A percentile compares a stretch with the other conserved stretches of the same genome.
Conservation (phyloP, 2,797 vertebrate genomes). For the Hemibagrus guttatus region DNA sequence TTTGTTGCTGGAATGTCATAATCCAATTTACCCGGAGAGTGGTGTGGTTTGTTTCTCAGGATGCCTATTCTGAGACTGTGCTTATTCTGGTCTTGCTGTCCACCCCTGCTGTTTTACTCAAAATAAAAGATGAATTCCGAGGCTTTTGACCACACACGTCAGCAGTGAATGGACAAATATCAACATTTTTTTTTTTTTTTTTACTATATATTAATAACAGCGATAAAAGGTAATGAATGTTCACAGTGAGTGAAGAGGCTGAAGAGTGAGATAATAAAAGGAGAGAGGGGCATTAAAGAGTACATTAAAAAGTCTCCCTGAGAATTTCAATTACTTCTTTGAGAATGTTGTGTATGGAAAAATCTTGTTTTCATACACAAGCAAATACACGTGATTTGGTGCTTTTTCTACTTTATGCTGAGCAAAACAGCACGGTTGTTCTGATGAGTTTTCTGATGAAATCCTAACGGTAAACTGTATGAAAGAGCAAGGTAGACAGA, state of each 20-base stretch:
- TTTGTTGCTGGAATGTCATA: slow-evolving; percentile 39
- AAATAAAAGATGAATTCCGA: slow-evolving; percentile 52
- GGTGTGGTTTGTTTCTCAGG: slow-evolving; percentile 51
- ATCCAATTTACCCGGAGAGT: slow-evolving; percentile 31
- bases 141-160: slow-evolving; percentile 35
- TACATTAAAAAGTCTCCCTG: background rate
- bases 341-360: background rate
- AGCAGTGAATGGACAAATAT: slow-evolving; percentile 34
- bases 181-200: slow-evolving; percentile 38
- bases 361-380: background rate
- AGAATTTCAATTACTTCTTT: background rate
- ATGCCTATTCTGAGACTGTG: slow-evolving; percentile 52
- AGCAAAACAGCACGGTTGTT: background rate
- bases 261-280: background rate
- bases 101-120: slow-evolving; percentile 48
- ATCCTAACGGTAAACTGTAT: background rate
- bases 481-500: slow-evolving; percentile 36
- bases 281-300: background rate
- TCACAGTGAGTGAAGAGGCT: background rate
- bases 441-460: background rate
- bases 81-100: slow-evolving; percentile 52
- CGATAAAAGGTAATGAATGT: background rate
- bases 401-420: background rate
- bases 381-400: no score
- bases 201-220: background rate